Evolutionary conservation across 2,797 vertebrate species (phyloP).

Genomic region (Pipistrellus kuhlii): DNA sequence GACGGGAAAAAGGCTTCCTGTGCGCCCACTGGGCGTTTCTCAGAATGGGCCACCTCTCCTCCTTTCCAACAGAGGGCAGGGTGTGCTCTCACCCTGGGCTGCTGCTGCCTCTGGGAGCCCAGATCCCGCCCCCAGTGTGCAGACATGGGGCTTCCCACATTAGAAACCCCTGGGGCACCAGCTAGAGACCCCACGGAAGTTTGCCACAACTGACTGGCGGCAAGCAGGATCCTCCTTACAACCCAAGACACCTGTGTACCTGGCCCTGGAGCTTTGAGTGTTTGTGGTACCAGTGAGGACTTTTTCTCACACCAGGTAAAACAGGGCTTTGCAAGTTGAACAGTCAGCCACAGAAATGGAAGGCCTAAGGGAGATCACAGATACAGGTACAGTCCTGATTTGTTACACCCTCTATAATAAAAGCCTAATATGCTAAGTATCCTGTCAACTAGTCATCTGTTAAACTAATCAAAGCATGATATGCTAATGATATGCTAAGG

Average conservation of each 20-base stretch:
- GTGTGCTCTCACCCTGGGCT: background rate
- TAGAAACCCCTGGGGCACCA: background rate
- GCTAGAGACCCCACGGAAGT: too few species aligned
- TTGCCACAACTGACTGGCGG: background rate
- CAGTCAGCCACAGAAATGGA: background rate
- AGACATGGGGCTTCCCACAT: background rate
- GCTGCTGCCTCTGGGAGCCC: background rate
- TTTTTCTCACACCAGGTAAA: background rate
- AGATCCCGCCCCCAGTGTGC: background rate
- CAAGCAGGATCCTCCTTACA: too few species aligned
- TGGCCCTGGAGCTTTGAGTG: background rate
- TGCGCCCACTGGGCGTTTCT: fast-evolving
- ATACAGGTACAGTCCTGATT: background rate
- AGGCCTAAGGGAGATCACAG: background rate
- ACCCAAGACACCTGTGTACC: background rate
- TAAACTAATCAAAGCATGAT: too few species aligned
- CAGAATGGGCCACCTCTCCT: background rate
- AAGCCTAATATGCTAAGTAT: too few species aligned
- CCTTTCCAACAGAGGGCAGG: background rate
- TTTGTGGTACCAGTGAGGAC: background rate
- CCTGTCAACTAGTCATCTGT: too few species aligned
- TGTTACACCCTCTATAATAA: background rate
- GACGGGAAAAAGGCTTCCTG: fast-evolving
- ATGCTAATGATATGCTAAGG: too few species aligned
- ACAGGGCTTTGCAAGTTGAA: background rate